Conservation (phyloP, 2,797 vertebrate genomes). For the Bovichtus variegatus region DNA sequence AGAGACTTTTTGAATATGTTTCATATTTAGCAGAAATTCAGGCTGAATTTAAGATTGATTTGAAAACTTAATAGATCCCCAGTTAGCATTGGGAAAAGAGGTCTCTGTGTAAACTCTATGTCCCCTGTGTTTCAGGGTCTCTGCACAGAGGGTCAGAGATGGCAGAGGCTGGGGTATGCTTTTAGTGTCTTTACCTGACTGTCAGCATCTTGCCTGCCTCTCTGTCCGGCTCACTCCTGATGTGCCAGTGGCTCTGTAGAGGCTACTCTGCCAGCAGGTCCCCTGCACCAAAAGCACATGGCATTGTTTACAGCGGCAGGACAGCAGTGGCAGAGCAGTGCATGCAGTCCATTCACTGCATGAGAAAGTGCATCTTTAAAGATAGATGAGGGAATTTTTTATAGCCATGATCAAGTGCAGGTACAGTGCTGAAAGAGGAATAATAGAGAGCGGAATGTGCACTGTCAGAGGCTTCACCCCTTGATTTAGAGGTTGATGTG, state of each 20-base stretch:
- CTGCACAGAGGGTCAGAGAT: slow-evolving; percentile 19
- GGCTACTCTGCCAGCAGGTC: slow-evolving; percentile 19
- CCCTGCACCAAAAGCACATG: slow-evolving; percentile 49
- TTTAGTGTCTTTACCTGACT: slow-evolving; percentile 48
- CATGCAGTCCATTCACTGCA: not conserved
- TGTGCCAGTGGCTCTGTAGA: slow-evolving; percentile 26
- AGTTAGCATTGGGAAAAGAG: not conserved
- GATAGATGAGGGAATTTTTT: slow-evolving; percentile 30
- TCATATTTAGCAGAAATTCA: not conserved
- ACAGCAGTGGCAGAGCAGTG: not conserved
- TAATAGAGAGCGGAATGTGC: slow-evolving; percentile 76
- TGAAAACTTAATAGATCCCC: slow-evolving; percentile 1
- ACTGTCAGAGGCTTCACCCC: slow-evolving; percentile 68
- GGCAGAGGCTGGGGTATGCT: slow-evolving; percentile 28
- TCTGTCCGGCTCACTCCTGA: slow-evolving; percentile 49
- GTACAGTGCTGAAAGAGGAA: slow-evolving; percentile 46
- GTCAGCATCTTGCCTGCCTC: slow-evolving; percentile 21
- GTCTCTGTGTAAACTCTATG: not conserved
- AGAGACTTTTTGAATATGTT: not conserved
- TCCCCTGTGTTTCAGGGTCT: slow-evolving; percentile 8
- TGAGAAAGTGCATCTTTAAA: slow-evolving; percentile 22
- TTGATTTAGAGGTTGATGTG: slow-evolving; percentile 80
- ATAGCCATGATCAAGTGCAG: slow-evolving; percentile 67
- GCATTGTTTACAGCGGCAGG: slow-evolving; percentile 51
- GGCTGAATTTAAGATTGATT: not conserved